phyloP scores from a whole-genome alignment of 2,888 invertebrate genomes.

The Seladonia tumulorum region DNA sequence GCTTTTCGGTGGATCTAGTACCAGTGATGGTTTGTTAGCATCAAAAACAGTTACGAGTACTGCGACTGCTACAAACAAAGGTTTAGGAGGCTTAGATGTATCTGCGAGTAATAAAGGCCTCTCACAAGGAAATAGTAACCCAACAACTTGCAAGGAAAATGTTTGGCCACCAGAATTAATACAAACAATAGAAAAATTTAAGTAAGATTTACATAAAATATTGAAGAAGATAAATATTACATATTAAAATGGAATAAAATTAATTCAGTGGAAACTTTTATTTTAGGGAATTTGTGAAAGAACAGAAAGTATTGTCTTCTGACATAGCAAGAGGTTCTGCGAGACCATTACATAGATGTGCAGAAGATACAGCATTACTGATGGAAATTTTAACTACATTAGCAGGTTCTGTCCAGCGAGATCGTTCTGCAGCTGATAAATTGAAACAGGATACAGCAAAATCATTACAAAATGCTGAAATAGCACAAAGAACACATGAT shows the following conservation, averaged over 20 bases:
- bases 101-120: conserved; percentile 84
- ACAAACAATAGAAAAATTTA: conserved; percentile 92
- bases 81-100: conserved; percentile 89
- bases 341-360: conserved; percentile 87
- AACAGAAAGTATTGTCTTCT: conserved; percentile 92
- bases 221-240: neutral
- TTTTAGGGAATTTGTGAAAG: conserved; percentile 90
- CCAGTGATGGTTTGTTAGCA: conserved; percentile 75
- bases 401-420: conserved; percentile 87
- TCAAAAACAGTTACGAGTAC: conserved; percentile 73
- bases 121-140: conserved; percentile 83
- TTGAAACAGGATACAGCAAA: conserved; percentile 90
- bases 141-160: conserved; percentile 87
- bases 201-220: conserved; percentile 84
- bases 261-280: conserved; percentile 26
- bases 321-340: conserved; percentile 91
- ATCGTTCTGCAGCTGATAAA: conserved; percentile 87
- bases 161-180: conserved; percentile 91
- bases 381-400: conserved; percentile 87
- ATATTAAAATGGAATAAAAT: neutral
- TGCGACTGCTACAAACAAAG: conserved; percentile 85
- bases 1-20: conserved; percentile 72
- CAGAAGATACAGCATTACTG: conserved; percentile 87
- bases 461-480: conserved; percentile 90
- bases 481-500: conserved; percentile 92